Conservation (phyloP, 2,888 invertebrate genomes). For the Tortricodes alternella region DNA sequence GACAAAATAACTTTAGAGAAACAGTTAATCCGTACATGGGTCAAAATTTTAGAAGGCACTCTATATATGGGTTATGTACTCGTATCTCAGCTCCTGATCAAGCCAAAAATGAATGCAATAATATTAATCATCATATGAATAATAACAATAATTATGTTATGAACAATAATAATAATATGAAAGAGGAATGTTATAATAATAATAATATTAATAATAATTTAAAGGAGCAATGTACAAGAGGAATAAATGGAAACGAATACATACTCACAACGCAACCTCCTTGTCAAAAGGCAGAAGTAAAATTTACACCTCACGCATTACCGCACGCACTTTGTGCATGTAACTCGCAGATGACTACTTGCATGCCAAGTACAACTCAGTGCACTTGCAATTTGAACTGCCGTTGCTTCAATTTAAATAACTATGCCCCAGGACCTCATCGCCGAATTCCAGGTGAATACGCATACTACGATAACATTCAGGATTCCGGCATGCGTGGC, state of each 20-base stretch:
- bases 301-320: constrained; percentile 26
- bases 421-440: constrained; percentile 37
- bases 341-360: constrained; percentile 40
- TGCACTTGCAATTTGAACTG: constrained; percentile 40
- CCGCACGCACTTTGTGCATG: constrained; percentile 45
- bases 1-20: constrained; percentile 44
- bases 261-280: constrained; percentile 12
- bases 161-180: not conserved
- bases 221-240: constrained; percentile 45
- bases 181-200: constrained; percentile 14
- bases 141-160: constrained; percentile 1
- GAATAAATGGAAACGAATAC: constrained; percentile 28
- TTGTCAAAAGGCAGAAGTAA: constrained; percentile 35
- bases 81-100: constrained; percentile 36
- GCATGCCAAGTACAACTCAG: constrained; percentile 32
- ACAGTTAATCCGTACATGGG: constrained; percentile 25
- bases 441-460: constrained; percentile 38
- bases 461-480: constrained; percentile 49
- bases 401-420: constrained; percentile 38
- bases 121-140: too few species aligned
- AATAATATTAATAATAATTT: constrained; percentile 30
- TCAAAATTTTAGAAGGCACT: not conserved
- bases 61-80: constrained; percentile 46
- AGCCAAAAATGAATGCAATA: constrained; percentile 21
- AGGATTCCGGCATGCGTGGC: constrained; percentile 49